These are phyloP conservation scores for Hartigia nigra DNA, from an alignment of 2,888 invertebrate species.

Conservation along the genomic window DNA sequence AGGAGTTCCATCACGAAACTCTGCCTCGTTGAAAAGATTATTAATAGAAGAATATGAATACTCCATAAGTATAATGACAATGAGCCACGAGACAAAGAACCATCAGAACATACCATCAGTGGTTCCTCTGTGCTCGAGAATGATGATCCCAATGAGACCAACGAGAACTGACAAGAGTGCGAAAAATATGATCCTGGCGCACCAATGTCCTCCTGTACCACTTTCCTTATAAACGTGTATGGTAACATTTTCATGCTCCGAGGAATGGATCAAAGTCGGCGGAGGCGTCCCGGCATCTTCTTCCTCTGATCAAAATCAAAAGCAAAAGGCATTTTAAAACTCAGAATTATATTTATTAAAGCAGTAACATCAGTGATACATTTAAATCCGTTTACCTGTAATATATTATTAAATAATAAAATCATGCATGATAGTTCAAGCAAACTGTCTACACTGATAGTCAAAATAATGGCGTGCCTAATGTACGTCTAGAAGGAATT, in stretches of 20 bases:
- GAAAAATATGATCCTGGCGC: conserved; percentile 86
- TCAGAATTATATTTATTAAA: background rate
- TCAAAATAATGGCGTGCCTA: background rate
- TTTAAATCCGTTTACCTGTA: background rate
- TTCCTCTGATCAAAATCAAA: conserved; percentile 47
- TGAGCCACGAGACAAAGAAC: background rate
- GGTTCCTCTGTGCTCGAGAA: conserved; percentile 82
- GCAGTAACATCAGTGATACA: background rate
- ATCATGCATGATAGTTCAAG: background rate
- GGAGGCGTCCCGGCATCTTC: conserved; percentile 58
- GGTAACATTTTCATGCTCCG: conserved; percentile 74
- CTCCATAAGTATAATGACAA: background rate
- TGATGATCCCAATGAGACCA: conserved; percentile 81
- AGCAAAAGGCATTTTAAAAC: background rate
- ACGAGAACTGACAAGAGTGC: conserved; percentile 77
- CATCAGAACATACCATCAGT: conserved; percentile 72
- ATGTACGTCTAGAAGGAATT: conserved; percentile 8
- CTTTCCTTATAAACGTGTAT: conserved; percentile 83
- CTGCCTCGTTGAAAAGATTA: background rate
- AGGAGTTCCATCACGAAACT: background rate
- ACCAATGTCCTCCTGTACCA: conserved; percentile 84
- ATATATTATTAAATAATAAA: background rate
- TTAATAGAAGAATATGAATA: background rate
- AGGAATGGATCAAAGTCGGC: conserved; percentile 44
- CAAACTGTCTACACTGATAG: background rate